Percentiles rank a stretch among this genome's conserved stretches.
These are phyloP conservation scores for Chrysemys picta DNA, from an alignment of 2,113 vertebrate genomes.

Conservation along the genomic window DNA sequence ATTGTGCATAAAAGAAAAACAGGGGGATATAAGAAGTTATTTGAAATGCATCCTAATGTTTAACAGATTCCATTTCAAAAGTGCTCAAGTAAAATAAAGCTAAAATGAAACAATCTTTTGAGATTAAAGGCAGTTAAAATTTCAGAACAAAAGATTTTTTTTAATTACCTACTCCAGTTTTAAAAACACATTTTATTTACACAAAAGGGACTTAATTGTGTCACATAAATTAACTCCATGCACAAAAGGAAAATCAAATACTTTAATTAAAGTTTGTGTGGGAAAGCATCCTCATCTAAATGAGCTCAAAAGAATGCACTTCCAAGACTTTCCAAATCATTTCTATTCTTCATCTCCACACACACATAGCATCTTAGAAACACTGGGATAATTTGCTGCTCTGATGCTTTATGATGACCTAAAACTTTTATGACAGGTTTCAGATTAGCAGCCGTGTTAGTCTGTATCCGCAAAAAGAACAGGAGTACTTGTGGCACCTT, in stretches of 20 bases:
- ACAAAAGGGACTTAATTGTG: constrained; percentile 9
- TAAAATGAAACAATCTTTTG: neutral
- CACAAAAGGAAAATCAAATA: constrained; percentile 45
- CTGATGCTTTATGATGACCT: neutral
- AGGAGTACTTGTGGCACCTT: no score
- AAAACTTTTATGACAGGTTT: neutral
- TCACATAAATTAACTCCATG: constrained; percentile 42
- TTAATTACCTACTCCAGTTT: constrained; percentile 34
- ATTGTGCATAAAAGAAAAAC: neutral
- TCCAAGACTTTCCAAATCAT: neutral
- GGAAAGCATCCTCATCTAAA: constrained; percentile 40
- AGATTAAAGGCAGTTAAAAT: neutral
- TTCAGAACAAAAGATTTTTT: constrained; percentile 8
- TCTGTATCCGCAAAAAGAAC: no score
- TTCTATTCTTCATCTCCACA: neutral
- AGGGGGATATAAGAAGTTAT: neutral
- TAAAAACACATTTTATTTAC: constrained; percentile 22
- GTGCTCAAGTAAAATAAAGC: accelerated
- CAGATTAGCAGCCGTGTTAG: no score
- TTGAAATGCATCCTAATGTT: neutral
- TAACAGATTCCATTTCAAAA: constrained; percentile 22
- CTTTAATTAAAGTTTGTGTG: constrained; percentile 28
- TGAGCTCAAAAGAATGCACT: constrained; percentile 14
- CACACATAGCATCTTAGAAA: neutral
- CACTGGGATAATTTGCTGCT: neutral